These are phyloP conservation scores for Camelus dromedarius DNA, from an alignment of 2,113 vertebrate genomes.

Conservation along the genomic window DNA sequence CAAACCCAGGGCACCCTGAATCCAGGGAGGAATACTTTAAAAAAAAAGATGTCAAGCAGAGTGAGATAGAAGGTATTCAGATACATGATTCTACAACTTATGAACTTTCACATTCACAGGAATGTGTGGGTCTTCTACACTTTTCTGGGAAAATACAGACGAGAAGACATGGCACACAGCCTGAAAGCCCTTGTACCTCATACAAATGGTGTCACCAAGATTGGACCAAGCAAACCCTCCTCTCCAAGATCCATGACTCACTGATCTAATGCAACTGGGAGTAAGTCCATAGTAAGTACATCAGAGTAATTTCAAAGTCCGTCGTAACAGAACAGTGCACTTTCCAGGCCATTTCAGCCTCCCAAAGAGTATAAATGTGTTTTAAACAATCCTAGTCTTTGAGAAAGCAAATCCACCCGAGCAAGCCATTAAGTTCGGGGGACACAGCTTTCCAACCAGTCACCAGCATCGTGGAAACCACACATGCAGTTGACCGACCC, in stretches of 20 bases:
- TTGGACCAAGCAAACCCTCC: neutral
- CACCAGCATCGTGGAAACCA: neutral
- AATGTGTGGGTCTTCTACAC: neutral
- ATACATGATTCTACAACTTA: neutral
- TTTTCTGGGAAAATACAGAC: neutral
- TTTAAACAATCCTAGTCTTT: neutral
- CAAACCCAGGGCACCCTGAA: neutral
- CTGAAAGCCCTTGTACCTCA: neutral
- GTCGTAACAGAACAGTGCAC: neutral
- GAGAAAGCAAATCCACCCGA: conserved; percentile 15
- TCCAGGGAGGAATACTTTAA: neutral
- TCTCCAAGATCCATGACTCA: neutral
- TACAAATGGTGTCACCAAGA: neutral
- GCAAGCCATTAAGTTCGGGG: neutral
- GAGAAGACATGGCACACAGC: neutral
- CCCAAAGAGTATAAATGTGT: neutral
- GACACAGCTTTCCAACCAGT: conserved; percentile 13
- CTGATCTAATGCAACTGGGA: neutral
- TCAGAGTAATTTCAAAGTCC: neutral
- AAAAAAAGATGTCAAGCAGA: neutral
- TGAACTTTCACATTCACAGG: neutral
- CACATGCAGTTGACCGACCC: conserved; percentile 49
- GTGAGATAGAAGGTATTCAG: neutral
- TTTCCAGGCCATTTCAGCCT: neutral
- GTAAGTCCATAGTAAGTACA: neutral